phyloP scores from a whole-genome alignment of 2,888 invertebrate genomes.

The Ochropacha duplaris region DNA sequence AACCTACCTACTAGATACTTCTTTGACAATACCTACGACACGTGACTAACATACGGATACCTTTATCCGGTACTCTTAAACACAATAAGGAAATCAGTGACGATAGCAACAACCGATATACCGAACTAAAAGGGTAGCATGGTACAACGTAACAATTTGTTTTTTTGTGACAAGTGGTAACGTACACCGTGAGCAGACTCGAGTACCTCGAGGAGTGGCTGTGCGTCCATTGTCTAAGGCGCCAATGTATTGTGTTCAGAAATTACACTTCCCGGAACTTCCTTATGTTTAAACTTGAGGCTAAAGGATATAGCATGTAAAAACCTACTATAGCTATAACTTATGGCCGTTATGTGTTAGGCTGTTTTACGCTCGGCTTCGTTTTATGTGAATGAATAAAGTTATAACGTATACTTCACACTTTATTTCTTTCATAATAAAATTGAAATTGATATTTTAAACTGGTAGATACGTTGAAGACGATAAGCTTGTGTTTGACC shows the following conservation, averaged over 20 bases:
- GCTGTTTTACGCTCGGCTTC: background rate
- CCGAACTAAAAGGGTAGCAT: conserved; percentile 11
- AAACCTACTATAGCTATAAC: background rate
- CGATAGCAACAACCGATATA: background rate
- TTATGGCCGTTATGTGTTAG: background rate
- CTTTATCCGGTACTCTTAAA: background rate
- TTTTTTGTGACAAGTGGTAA: conserved; percentile 44
- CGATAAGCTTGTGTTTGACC: too few relatives aligned
- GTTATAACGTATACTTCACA: too few relatives aligned
- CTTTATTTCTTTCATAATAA: too few relatives aligned
- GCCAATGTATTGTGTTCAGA: conserved; percentile 56
- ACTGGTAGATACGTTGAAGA: too few relatives aligned
- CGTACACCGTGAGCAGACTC: conserved; percentile 34
- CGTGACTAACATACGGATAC: background rate
- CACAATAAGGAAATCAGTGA: background rate
- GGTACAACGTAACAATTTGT: conserved; percentile 45
- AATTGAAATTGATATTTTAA: too few relatives aligned
- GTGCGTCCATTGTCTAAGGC: conserved; percentile 45
- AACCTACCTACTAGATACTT: too few relatives aligned
- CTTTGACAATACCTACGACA: background rate
- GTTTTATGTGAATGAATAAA: too few relatives aligned
- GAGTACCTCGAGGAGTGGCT: conserved; percentile 35
- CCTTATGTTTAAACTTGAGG: conserved; percentile 12
- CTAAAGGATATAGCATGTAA: background rate
- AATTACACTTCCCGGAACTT: conserved; percentile 35